Percentiles rank a stretch among this genome's conserved stretches.
These are phyloP conservation scores for Carassius carassius DNA, from an alignment of 2,113 vertebrate genomes.

Conservation along the genomic window DNA sequence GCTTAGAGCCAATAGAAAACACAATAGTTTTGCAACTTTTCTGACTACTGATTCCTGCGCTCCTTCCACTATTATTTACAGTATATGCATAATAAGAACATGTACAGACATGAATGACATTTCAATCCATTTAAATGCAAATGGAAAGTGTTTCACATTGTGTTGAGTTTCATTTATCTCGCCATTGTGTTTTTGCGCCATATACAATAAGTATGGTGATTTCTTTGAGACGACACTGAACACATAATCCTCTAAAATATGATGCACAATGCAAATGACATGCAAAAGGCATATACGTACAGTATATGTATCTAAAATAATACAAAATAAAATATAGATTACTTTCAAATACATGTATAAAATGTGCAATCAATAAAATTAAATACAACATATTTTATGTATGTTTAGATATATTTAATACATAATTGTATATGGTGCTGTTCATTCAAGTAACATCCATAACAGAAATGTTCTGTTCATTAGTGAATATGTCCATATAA, in stretches of 20 bases:
- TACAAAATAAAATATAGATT: no score
- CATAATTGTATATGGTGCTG: no score
- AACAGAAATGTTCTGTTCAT: no score
- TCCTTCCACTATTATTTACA: constrained; percentile 3
- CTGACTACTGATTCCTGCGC: background rate
- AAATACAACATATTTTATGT: no score
- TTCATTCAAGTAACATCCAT: no score
- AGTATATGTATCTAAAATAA: no score
- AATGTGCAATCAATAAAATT: no score
- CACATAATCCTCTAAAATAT: background rate
- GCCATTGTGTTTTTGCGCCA: constrained; percentile 19
- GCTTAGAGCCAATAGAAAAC: constrained; percentile 10
- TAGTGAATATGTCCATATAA: no score
- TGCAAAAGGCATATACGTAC: no score
- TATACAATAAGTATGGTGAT: background rate
- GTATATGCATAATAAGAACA: constrained; percentile 7
- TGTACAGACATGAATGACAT: background rate
- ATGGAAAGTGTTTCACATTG: background rate
- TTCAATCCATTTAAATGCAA: constrained; percentile 15
- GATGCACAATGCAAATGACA: no score
- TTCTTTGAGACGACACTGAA: background rate
- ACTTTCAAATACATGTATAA: no score
- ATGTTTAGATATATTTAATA: no score
- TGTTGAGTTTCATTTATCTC: background rate
- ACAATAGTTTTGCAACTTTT: constrained; percentile 2